Evolutionary conservation across 92 coral and sea anemone genomes (phyloP).

Genomic region (Nematostella vectensis): DNA sequence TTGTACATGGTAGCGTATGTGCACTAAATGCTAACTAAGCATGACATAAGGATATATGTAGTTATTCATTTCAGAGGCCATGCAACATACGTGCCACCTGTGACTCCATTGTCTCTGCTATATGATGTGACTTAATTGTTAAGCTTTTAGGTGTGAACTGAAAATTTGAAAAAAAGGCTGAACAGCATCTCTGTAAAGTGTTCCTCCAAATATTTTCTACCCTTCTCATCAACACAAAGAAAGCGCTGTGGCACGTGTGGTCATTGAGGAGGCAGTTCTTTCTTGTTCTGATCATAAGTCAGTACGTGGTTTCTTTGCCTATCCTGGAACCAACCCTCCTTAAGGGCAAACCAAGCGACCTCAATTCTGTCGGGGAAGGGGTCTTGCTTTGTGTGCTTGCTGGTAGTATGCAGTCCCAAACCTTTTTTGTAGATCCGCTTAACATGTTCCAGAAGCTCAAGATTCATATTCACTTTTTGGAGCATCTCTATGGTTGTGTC

Average conservation of each 20-base stretch:
- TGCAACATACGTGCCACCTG: no score
- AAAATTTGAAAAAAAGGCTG: slow-evolving; percentile 4
- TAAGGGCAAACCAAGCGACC: slow-evolving; percentile 39
- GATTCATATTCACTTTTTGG: slow-evolving; percentile 17
- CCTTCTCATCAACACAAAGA: slow-evolving; percentile 5
- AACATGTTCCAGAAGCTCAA: slow-evolving; percentile 10
- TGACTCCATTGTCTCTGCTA: no score
- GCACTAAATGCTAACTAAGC: no score
- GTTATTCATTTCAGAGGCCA: not conserved
- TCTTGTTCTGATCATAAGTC: slow-evolving; percentile 13
- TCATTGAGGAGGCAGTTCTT: slow-evolving; percentile 4
- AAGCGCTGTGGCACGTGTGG: slow-evolving; percentile 1
- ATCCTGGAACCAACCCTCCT: slow-evolving; percentile 22
- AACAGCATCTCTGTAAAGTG: slow-evolving; percentile 23
- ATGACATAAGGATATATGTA: no score
- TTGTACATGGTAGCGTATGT: not conserved
- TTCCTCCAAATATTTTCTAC: slow-evolving; percentile 13
- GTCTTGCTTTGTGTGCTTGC: slow-evolving; percentile 20
- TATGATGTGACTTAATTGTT: not conserved
- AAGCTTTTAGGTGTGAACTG: not conserved
- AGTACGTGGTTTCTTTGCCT: slow-evolving; percentile 13
- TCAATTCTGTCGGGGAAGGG: slow-evolving; percentile 22
- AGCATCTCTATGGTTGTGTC: slow-evolving; percentile 30
- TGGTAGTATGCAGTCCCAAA: slow-evolving; percentile 10
- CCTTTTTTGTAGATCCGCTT: slow-evolving; percentile 15